These are phyloP conservation scores for Acanthochromis polyacanthus DNA, from an alignment of 2,113 vertebrate genomes.

Conservation along the genomic window DNA sequence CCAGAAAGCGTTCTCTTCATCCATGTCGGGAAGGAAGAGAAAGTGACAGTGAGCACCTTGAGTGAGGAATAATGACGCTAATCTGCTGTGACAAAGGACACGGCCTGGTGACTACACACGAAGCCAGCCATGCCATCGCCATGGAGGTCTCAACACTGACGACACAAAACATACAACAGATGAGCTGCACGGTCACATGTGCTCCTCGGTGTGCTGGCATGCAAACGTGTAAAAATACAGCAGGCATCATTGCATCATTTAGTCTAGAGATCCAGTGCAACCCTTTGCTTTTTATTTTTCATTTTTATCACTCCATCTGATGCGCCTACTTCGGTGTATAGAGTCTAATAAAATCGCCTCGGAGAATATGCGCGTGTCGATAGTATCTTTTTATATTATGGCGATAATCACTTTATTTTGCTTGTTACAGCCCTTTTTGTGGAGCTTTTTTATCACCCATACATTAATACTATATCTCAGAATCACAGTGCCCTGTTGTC, in stretches of 20 bases:
- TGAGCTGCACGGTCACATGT: neutral
- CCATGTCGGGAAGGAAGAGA: neutral
- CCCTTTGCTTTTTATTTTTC: neutral
- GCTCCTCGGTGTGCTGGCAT: neutral
- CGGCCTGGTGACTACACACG: slow-evolving; percentile 41
- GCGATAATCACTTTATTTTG: slow-evolving; percentile 14
- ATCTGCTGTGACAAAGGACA: slow-evolving; percentile 47
- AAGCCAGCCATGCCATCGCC: slow-evolving; percentile 38
- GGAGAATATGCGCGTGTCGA: neutral
- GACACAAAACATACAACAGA: slow-evolving; percentile 3
- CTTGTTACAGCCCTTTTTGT: neutral
- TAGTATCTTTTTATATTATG: slow-evolving; percentile 7
- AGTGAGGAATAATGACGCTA: slow-evolving; percentile 50
- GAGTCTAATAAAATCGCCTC: slow-evolving; percentile 1
- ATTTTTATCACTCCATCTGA: neutral
- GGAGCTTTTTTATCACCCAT: slow-evolving; percentile 22
- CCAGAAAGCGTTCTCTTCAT: neutral
- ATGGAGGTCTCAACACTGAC: slow-evolving; percentile 23
- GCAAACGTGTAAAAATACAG: neutral
- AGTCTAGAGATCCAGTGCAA: neutral
- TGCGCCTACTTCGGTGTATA: neutral
- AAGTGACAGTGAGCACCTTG: slow-evolving; percentile 7
- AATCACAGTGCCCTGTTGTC: slow-evolving; percentile 21
- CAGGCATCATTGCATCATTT: neutral
- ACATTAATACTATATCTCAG: slow-evolving; percentile 21